Conservation (phyloP, 2,113 vertebrate genomes). For the Romanogobio albipinnatus region DNA sequence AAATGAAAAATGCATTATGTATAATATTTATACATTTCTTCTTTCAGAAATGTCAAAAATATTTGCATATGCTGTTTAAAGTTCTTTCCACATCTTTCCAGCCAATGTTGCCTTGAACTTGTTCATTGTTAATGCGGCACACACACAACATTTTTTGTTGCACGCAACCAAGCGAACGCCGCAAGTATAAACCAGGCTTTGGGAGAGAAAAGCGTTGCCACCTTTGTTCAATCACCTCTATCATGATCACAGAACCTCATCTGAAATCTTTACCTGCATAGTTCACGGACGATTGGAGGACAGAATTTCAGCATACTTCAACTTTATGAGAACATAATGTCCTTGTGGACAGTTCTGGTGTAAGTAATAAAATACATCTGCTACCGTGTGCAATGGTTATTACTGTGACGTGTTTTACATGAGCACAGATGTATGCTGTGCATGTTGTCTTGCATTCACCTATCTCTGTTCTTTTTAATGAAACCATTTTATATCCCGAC, state of each 20-base stretch:
- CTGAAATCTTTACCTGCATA: background rate
- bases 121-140: background rate
- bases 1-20: too few relatives aligned
- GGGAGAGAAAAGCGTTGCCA: too few relatives aligned
- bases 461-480: conserved; percentile 13
- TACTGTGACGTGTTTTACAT: conserved; percentile 11
- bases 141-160: background rate
- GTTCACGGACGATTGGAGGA: background rate
- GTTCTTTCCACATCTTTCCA: background rate
- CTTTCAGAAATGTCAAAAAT: background rate
- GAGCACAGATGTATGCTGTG: background rate
- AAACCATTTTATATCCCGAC: background rate
- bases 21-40: background rate
- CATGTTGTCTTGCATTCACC: background rate
- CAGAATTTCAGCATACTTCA: conserved; percentile 4
- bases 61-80: background rate
- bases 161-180: background rate
- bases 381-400: background rate
- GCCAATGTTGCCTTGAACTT: background rate
- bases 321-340: conserved; percentile 11
- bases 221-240: too few relatives aligned
- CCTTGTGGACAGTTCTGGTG: background rate
- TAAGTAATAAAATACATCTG: conserved; percentile 13
- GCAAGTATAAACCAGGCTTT: background rate
- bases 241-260: background rate